A percentile compares a stretch with the other conserved stretches of the same genome.
Evolutionary conservation across 1,140 invertebrate species (phyloP).

Genomic region (Eulimnadia texana): DNA sequence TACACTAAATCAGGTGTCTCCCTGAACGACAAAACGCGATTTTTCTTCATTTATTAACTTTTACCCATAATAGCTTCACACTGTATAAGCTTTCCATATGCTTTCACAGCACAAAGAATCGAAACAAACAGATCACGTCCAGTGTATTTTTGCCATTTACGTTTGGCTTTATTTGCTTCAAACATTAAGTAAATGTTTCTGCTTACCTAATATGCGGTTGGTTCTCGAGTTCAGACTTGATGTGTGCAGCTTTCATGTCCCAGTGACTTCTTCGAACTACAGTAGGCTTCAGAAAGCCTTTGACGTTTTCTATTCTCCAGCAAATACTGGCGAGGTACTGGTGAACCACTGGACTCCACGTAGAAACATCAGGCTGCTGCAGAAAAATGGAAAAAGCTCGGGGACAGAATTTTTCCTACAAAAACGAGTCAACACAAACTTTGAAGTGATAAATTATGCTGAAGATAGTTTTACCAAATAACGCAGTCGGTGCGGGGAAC

Average conservation of each 20-base stretch:
- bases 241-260: not conserved
- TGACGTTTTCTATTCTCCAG: not conserved
- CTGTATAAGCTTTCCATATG: no score
- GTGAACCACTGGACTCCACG: not conserved
- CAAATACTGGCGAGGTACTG: not conserved
- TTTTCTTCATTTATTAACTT: not conserved
- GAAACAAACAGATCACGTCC: no score
- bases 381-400: not conserved
- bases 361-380: not conserved
- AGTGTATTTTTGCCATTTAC: no score
- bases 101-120: no score
- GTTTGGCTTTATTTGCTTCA: not conserved
- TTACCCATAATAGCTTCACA: no score
- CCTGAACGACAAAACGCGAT: not conserved
- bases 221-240: not conserved
- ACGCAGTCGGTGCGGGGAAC: not conserved
- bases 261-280: not conserved
- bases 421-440: no score
- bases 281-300: not conserved
- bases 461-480: not conserved
- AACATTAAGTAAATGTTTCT: not conserved
- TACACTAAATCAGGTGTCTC: not conserved
- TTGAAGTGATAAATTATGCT: no score
- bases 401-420: not conserved
- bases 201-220: not conserved